A percentile compares a stretch with the other conserved stretches of the same genome.
These are phyloP conservation scores for Xestobium rufovillosum DNA, from an alignment of 2,888 invertebrate species.

Conservation along the genomic window DNA sequence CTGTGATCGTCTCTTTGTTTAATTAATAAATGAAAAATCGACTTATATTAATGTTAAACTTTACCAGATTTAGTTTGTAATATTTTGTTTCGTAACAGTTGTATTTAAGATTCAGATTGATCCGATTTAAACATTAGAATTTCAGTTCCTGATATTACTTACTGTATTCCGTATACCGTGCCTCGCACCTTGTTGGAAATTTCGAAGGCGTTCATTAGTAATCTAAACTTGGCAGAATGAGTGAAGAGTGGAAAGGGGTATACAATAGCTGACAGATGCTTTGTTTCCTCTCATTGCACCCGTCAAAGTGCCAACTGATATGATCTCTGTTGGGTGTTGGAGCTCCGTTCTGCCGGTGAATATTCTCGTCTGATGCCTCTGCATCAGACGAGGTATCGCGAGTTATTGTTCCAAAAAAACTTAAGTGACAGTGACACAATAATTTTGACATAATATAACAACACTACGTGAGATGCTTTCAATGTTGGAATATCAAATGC, in stretches of 20 bases:
- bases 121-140: too few species aligned
- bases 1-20: too few species aligned
- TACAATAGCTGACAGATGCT: constrained; percentile 26
- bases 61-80: too few species aligned
- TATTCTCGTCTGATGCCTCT: constrained; percentile 3
- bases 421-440: not conserved
- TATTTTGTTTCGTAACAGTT: too few species aligned
- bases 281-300: constrained; percentile 28
- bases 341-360: constrained; percentile 6
- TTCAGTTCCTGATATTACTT: too few species aligned
- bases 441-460: too few species aligned
- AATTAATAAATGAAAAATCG: too few species aligned
- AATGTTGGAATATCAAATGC: too few species aligned
- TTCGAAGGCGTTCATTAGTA: not conserved
- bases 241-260: constrained; percentile 8
- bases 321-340: constrained; percentile 22
- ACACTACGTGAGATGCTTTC: too few species aligned
- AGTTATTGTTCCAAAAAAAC: not conserved
- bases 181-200: constrained; percentile 1
- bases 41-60: too few species aligned
- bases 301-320: constrained; percentile 26
- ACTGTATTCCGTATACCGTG: too few species aligned
- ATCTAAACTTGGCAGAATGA: constrained; percentile 1
- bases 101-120: too few species aligned
- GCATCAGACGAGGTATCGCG: not conserved